Conservation (phyloP, 2,113 vertebrate species). For the Nannobrachium achirus region DNA sequence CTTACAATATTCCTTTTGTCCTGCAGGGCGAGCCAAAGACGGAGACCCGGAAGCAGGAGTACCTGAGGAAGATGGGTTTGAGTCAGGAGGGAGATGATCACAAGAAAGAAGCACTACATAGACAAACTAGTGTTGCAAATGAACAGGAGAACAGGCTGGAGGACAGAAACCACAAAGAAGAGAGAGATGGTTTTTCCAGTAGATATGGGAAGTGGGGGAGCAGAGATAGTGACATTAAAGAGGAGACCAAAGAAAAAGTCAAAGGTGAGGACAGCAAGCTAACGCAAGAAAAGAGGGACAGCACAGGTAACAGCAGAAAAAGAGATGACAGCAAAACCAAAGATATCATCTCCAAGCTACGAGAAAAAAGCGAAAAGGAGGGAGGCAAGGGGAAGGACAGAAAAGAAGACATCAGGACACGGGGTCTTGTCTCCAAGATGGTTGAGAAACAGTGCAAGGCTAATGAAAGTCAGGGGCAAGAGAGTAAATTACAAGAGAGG, state of each 20-base stretch:
- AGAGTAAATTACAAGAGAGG: constrained; percentile 60
- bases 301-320: constrained; percentile 65
- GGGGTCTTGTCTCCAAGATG: constrained; percentile 71
- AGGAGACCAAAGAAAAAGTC: constrained; percentile 56
- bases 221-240: constrained; percentile 45
- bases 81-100: constrained; percentile 76
- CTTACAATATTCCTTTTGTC: too few relatives aligned
- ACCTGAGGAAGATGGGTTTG: constrained; percentile 77
- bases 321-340: constrained; percentile 78
- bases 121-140: constrained; percentile 57
- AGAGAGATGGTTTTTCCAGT: constrained; percentile 41
- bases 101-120: constrained; percentile 37
- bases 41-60: constrained; percentile 80
- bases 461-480: constrained; percentile 49
- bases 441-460: constrained; percentile 72
- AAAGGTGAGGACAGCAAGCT: constrained; percentile 60
- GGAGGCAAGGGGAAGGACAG: constrained; percentile 67
- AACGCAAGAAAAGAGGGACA: constrained; percentile 66
- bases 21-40: constrained; percentile 71
- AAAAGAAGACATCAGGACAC: constrained; percentile 65
- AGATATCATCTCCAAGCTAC: constrained; percentile 78
- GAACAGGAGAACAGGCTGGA: constrained; percentile 54
- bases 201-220: constrained; percentile 57
- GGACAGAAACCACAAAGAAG: constrained; percentile 55
- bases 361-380: constrained; percentile 75